Evolutionary conservation across 2,797 vertebrate genomes (phyloP), one percentile per base, ranked within the genome.

Genomic region (Bucorvus abyssinicus): DNA sequence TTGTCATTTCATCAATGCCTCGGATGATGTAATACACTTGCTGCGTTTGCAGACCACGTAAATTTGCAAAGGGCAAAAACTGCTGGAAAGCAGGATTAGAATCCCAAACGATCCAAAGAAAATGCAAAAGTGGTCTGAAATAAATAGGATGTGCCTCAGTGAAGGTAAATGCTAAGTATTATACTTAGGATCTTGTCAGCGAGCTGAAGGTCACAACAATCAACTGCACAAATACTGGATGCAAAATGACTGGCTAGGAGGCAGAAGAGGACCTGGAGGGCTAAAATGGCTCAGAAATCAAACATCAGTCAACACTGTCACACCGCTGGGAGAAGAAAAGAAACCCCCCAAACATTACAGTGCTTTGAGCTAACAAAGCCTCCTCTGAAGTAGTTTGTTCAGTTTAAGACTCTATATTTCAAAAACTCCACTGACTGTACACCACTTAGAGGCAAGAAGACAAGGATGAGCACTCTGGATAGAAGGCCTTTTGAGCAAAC

Each of bases 121-220:
- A 93, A 84, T 27, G 44, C 70, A 76, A 49, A 78, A 84, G 30
- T 59, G 16, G 19, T 67, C 56, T 70, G 84, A 95, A 87, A 90
- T 80, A 84, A 74, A 90, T 67, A 84, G 47, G 45, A 87, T 57
- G 18, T 38, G 14, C 55, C 59, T 88, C 40, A 79, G 40, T 74
- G 90, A 84, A 87, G 78, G 82, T 30, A 87, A 82, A 52, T 1
- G 8, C 70, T 57, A 50, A 84, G 44, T 70, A 40, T 53, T 82
- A n/a, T 11, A 74, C 49, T 87, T 90, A 73, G 93, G 69, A 47
- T 56, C 77, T 80, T 85, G 56, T 74, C 78, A 75, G 71, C 7
- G 5, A 90, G 70, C 40, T 92, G 89, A 95, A 94, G 75, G 81
- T 90, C 89, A 87, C 77, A 81, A 81, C 64, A 87, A 90, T 84